phyloP scores from a whole-genome alignment of 2,797 vertebrate species.

The Spinibarbus caldwelli region DNA sequence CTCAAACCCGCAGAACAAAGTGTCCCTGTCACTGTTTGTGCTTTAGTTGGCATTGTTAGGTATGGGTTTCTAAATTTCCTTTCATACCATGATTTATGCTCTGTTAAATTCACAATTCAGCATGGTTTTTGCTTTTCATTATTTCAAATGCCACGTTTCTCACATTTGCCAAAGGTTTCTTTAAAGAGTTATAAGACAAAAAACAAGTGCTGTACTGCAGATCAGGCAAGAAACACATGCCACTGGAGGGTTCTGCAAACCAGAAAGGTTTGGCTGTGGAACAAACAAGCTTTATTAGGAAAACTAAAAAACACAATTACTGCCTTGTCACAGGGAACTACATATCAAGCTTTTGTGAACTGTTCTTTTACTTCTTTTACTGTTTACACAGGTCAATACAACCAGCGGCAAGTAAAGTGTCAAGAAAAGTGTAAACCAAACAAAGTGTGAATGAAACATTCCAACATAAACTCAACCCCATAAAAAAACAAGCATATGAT shows the following conservation, averaged over 20 bases:
- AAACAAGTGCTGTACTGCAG: constrained; percentile 4
- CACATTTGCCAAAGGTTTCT: constrained; percentile 18
- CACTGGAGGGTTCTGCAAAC: constrained; percentile 24
- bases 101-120: constrained; percentile 36
- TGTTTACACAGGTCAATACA: constrained; percentile 49
- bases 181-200: constrained; percentile 27
- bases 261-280: constrained; percentile 17
- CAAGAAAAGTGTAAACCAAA: constrained; percentile 44
- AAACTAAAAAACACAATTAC: constrained; percentile 27
- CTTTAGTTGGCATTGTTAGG: constrained; percentile 54
- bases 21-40: constrained; percentile 51
- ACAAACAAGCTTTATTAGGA: constrained; percentile 35
- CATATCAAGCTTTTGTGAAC: constrained; percentile 23
- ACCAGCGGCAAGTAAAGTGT: constrained; percentile 24
- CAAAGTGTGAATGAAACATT: constrained; percentile 50
- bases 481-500: constrained; percentile 53
- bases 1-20: constrained; percentile 33
- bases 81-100: constrained; percentile 34
- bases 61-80: constrained; percentile 45
- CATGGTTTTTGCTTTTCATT: constrained; percentile 33
- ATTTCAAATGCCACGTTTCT: constrained; percentile 23
- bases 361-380: background rate
- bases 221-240: background rate
- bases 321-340: constrained; percentile 3
- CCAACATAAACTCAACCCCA: constrained; percentile 36